Conservation (phyloP, 2,888 invertebrate genomes). For the Podabrus alpinus region DNA sequence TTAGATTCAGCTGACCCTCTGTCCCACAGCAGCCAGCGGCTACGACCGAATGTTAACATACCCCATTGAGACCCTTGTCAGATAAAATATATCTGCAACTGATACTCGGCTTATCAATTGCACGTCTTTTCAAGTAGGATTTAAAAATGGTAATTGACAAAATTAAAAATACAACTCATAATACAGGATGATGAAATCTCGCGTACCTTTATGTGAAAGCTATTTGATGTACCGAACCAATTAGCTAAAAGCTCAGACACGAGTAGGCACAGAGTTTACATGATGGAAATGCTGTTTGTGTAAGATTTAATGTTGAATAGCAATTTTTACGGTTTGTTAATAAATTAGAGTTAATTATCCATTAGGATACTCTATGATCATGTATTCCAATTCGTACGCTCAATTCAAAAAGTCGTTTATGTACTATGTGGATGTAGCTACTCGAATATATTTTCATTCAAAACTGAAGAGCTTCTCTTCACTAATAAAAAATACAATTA, state of each 20-base stretch:
- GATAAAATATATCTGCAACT: conserved; percentile 32
- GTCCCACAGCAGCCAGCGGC: conserved; percentile 30
- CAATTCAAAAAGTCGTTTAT: no score
- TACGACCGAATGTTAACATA: conserved; percentile 30
- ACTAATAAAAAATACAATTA: no score
- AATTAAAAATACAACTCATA: conserved; percentile 10
- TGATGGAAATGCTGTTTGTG: conserved; percentile 11
- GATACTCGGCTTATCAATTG: conserved; percentile 27
- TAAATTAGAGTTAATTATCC: neutral
- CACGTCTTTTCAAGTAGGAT: conserved; percentile 26
- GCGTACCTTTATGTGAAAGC: conserved; percentile 11
- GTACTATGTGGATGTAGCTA: no score
- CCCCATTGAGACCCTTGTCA: conserved; percentile 30
- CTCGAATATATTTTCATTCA: no score
- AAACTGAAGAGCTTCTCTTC: no score
- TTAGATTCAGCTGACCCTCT: conserved; percentile 27
- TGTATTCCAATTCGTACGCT: no score
- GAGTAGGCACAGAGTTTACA: neutral
- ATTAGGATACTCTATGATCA: no score
- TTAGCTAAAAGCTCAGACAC: conserved; percentile 23
- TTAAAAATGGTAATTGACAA: conserved; percentile 13
- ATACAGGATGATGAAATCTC: conserved; percentile 10
- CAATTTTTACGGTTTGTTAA: conserved; percentile 9
- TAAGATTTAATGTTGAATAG: neutral
- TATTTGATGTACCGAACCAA: conserved; percentile 23